Evolutionary conservation across 2,113 vertebrate species (phyloP).

Genomic region (Elgaria multicarinata): DNA sequence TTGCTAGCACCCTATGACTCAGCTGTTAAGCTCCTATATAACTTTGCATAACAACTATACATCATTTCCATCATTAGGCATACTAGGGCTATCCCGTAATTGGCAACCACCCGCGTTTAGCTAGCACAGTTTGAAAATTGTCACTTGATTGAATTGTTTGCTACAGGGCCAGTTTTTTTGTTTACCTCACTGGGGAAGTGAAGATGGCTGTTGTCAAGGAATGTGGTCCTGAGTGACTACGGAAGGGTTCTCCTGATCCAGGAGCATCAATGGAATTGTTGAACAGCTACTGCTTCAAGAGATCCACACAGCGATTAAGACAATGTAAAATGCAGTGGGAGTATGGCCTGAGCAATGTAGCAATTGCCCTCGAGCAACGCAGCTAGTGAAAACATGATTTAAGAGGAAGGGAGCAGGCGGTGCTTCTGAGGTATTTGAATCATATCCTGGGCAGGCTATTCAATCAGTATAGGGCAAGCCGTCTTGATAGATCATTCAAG

Average conservation of each 20-base stretch:
- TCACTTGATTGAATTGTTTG: slow-evolving; percentile 15
- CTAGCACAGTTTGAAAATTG: slow-evolving; percentile 9
- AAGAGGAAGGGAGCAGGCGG: background rate
- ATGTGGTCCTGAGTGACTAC: slow-evolving; percentile 28
- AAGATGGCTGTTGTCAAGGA: slow-evolving; percentile 15
- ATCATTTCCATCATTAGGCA: slow-evolving; percentile 10
- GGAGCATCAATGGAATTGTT: slow-evolving; percentile 25
- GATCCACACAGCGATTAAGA: background rate
- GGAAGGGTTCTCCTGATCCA: slow-evolving; percentile 13
- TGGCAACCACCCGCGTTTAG: background rate
- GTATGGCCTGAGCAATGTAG: background rate
- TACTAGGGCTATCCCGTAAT: background rate
- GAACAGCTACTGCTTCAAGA: slow-evolving; percentile 29
- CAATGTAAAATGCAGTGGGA: background rate
- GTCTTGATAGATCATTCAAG: background rate
- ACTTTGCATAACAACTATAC: slow-evolving; percentile 21
- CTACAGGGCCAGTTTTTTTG: background rate
- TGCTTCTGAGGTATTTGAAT: background rate
- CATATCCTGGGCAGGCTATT: background rate
- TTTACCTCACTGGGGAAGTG: background rate
- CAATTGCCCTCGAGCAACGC: background rate
- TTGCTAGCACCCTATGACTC: background rate
- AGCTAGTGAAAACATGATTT: background rate
- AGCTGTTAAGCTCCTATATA: background rate
- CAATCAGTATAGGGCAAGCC: background rate